A percentile compares a stretch with the other conserved stretches of the same genome.
Evolutionary conservation across 2,888 invertebrate species (phyloP).

Genomic region (Leucophenga montana): DNA sequence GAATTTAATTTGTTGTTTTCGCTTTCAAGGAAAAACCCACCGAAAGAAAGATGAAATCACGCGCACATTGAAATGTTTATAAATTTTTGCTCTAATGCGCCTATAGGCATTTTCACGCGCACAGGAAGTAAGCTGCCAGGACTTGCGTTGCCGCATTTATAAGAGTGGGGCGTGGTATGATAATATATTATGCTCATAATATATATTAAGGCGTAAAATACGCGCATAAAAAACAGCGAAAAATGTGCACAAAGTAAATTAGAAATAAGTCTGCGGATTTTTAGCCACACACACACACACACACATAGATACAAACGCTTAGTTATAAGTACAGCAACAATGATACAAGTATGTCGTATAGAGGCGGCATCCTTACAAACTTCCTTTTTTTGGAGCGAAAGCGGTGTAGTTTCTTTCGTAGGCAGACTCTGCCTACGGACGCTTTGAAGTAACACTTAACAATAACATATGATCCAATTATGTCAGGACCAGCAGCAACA

Average conservation of each 20-base stretch:
- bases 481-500: not conserved
- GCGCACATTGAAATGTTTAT: not conserved
- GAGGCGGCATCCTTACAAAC: no score
- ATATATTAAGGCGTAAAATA: slow-evolving; percentile 17
- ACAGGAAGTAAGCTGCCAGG: not conserved
- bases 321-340: no score
- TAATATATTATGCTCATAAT: slow-evolving; percentile 16
- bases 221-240: slow-evolving; percentile 7
- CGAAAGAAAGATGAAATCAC: not conserved
- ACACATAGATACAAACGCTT: not conserved
- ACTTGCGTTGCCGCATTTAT: not conserved
- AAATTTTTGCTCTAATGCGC: not conserved
- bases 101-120: slow-evolving; percentile 5
- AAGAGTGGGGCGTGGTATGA: slow-evolving; percentile 1
- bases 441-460: slow-evolving; percentile 23
- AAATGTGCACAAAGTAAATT: slow-evolving; percentile 18
- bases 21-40: not conserved
- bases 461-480: slow-evolving; percentile 23
- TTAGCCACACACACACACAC: not conserved
- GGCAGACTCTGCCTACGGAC: no score
- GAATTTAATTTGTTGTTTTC: no score
- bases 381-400: no score
- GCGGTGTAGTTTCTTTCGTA: no score
- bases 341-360: not conserved
- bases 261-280: slow-evolving; percentile 10